Evolutionary conservation across 2,888 invertebrate genomes (phyloP), one percentile per base, ranked within the genome.

Genomic region (Cosmorhoe ocellata): DNA sequence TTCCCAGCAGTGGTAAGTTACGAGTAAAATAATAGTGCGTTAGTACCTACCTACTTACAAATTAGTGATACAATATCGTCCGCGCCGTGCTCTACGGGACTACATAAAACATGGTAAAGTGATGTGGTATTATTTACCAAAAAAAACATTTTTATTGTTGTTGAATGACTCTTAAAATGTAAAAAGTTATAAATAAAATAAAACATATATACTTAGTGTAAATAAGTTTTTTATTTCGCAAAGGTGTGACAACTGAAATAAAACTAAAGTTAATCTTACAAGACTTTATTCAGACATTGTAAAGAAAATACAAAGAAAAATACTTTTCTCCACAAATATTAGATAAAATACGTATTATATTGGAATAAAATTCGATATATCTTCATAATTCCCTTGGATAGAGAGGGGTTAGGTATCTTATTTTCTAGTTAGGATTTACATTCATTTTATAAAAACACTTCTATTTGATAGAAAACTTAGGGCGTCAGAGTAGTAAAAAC

Each of bases 231-330:
- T 85, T 50, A 77, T 76, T 82, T 69, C 32, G 6, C 7, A 30
- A 36, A 36, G 18, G 18, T 18, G 2, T 18, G 9, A 26, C 24
- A 34, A 58, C 45, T 48, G 61, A 71, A 76, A 66, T 73, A 43
- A 84, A 76, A 74, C 67, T 31, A 64, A 50, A 55, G 6, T 54
- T 54, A 58, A 69, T 71, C 64, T 79, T 87, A 86, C 67, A 86
- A 56, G 82, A 87, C 76, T 88, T 87, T 89, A 88, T 86, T 89
- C 69, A 79, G 84, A 88, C 78, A 82, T 84, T 84, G 84, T 89
- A 86, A 86, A 88, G 78, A 81, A 88, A 87, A 84, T 83, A 86
- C 68, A 84, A 87, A 81, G 69, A 79, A 83, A 83, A 79, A 74
- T 81, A 79, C 69, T 73, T 71, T 71, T 68, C 64, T 78, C 69